Evolutionary conservation across 2,113 vertebrate genomes (phyloP).

Genomic region (Microcebus ravelobensis): DNA sequence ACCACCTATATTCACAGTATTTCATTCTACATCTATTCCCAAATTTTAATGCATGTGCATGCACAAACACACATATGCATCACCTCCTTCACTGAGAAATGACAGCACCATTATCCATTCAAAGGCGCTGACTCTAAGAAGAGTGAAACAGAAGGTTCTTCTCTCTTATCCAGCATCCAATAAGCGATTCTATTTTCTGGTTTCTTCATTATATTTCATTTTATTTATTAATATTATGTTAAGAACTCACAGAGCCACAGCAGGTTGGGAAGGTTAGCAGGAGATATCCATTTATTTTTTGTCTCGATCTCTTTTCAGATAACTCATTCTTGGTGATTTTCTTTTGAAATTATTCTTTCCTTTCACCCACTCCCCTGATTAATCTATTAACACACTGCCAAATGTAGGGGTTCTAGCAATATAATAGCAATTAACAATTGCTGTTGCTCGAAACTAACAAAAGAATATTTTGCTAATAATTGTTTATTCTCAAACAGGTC

Average conservation of each 20-base stretch:
- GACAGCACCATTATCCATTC: background rate
- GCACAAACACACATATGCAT: background rate
- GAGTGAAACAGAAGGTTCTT: background rate
- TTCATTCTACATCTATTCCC: background rate
- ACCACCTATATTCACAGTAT: background rate
- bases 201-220: constrained; percentile 18
- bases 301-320: background rate
- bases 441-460: background rate
- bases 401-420: background rate
- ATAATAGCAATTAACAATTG: background rate
- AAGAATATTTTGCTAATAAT: background rate
- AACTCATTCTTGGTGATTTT: constrained; percentile 32
- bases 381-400: background rate
- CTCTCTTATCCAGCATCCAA: background rate
- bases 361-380: constrained; percentile 4
- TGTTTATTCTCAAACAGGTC: background rate
- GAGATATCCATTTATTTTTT: constrained; percentile 5
- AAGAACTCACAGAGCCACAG: background rate
- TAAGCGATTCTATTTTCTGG: background rate
- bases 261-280: background rate
- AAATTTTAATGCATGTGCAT: background rate
- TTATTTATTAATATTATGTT: constrained; percentile 3
- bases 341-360: constrained; percentile 37
- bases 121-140: background rate
- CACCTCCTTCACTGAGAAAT: constrained; percentile 37